Conservation (phyloP, 35 echinoderm and acorn worm genomes). For the Lytechinus pictus region DNA sequence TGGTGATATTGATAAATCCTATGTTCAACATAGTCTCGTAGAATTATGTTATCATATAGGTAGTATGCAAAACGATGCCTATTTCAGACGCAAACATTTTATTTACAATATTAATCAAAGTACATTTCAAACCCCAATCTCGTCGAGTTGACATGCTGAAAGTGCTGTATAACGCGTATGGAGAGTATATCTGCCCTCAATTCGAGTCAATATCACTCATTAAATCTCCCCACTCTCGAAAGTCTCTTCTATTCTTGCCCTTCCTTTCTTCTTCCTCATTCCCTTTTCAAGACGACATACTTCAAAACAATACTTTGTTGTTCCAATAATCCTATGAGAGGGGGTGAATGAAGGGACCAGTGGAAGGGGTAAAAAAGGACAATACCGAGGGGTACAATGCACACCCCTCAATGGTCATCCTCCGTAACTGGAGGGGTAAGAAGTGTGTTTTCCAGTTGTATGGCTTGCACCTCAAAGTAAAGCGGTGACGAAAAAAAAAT, state of each 20-base stretch:
- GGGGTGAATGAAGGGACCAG: neutral
- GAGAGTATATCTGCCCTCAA: neutral
- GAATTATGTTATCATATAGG: no score
- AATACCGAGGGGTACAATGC: neutral
- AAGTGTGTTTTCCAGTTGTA: neutral
- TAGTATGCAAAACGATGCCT: no score
- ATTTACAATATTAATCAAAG: no score
- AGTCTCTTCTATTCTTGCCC: neutral
- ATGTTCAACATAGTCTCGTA: no score
- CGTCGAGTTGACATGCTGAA: no score
- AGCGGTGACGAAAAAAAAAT: neutral
- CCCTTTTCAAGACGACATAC: neutral
- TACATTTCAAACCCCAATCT: no score
- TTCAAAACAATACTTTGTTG: slow-evolving; percentile 19
- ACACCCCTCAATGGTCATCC: neutral
- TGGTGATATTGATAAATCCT: no score
- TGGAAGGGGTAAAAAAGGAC: neutral
- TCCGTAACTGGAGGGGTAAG: neutral
- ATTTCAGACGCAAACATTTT: no score
- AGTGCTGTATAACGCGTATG: no score
- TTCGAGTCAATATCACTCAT: neutral
- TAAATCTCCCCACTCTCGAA: neutral
- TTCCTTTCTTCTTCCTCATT: slow-evolving; percentile 2
- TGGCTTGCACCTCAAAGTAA: neutral
- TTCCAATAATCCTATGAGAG: neutral